These are phyloP conservation scores for Coregonus sp. DNA, from an alignment of 2,797 vertebrate species.

Conservation along the genomic window DNA sequence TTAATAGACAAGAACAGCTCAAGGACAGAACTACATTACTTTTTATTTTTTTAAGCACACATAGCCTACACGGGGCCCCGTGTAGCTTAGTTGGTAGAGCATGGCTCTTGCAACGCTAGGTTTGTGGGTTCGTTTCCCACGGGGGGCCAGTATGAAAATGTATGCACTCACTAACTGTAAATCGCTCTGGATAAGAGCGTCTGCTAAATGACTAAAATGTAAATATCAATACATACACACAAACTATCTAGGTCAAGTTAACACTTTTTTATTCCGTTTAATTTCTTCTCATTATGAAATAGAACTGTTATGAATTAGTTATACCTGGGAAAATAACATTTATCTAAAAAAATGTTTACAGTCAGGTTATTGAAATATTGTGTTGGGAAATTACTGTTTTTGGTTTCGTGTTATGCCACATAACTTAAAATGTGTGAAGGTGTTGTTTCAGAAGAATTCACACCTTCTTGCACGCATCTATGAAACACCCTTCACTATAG, in stretches of 20 bases:
- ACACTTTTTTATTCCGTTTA: neutral
- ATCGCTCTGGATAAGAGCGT: too few species aligned
- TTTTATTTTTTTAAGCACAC: too few species aligned
- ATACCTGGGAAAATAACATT: neutral
- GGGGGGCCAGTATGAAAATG: too few species aligned
- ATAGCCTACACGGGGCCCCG: too few species aligned
- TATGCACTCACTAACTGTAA: too few species aligned
- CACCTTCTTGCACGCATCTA: neutral
- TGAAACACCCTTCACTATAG: neutral
- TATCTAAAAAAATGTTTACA: neutral
- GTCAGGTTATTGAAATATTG: neutral
- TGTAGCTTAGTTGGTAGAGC: too few species aligned
- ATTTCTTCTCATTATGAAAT: slow-evolving; percentile 1
- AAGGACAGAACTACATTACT: too few species aligned
- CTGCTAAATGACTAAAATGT: too few species aligned
- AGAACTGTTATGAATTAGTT: neutral
- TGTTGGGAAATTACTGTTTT: neutral
- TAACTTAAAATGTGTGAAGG: neutral
- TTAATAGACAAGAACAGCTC: too few species aligned
- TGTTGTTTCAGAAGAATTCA: neutral
- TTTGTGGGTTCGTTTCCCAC: too few species aligned
- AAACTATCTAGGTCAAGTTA: neutral
- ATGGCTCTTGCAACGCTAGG: too few species aligned
- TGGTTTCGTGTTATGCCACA: neutral
- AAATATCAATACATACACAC: too few species aligned